A percentile compares a stretch with the other conserved stretches of the same genome.
Conservation (phyloP, 37 sponge, comb jelly and placozoan species). For the Oopsacas minuta region DNA sequence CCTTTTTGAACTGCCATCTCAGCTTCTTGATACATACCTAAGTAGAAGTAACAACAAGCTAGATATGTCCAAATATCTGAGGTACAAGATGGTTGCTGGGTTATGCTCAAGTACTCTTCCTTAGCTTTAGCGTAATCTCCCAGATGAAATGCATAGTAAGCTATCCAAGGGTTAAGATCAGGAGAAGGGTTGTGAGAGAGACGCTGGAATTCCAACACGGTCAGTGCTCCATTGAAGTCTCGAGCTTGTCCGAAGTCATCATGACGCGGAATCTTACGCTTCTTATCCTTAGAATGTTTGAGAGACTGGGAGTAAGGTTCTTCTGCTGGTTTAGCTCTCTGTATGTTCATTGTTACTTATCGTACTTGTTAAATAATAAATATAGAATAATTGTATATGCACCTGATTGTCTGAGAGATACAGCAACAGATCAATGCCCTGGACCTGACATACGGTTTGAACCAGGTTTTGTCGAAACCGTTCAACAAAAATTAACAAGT, state of each 20-base stretch:
- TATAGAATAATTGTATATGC: no score
- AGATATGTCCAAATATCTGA: conserved; percentile 65
- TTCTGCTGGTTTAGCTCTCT: conserved; percentile 48
- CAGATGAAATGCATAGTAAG: conserved; percentile 82
- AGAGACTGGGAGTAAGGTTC: conserved; percentile 20
- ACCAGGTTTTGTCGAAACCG: no score
- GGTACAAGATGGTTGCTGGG: conserved; percentile 27
- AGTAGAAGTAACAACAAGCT: conserved; percentile 79
- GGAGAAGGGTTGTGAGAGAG: neutral
- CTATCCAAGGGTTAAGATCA: conserved; percentile 65
- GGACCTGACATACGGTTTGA: no score
- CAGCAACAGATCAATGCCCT: no score
- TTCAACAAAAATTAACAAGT: no score
- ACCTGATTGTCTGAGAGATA: no score
- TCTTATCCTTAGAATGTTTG: conserved; percentile 58
- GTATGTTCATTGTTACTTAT: neutral
- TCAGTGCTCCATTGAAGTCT: conserved; percentile 91
- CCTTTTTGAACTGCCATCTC: conserved; percentile 53
- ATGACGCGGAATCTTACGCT: conserved; percentile 60
- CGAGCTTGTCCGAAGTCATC: conserved; percentile 65
- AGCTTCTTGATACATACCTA: conserved; percentile 91
- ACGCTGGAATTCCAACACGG: conserved; percentile 67
- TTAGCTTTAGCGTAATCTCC: conserved; percentile 71
- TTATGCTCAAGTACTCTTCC: conserved; percentile 68
- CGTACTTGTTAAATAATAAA: no score